Conservation (phyloP, 2,797 vertebrate genomes). For the Euphonia xanthogaster region DNA sequence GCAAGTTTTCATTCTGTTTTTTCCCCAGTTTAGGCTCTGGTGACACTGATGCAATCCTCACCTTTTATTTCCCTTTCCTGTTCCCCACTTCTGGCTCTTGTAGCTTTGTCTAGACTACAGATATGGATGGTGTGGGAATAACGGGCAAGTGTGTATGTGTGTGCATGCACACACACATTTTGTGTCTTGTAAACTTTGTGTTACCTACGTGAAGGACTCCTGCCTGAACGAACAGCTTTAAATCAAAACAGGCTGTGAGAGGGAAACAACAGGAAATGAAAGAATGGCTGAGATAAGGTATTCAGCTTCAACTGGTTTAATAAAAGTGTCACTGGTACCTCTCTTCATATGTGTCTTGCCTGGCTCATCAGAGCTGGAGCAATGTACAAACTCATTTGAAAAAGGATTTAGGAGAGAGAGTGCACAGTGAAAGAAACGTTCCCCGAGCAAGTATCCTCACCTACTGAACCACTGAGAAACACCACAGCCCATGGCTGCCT, state of each 20-base stretch:
- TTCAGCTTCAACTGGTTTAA: not conserved
- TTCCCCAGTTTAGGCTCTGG: constrained; percentile 5
- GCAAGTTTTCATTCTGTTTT: not conserved
- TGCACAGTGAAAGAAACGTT: not conserved
- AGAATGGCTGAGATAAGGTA: constrained; percentile 15
- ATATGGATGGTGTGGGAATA: constrained; percentile 31
- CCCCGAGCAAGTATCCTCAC: not conserved
- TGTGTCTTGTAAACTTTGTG: not conserved
- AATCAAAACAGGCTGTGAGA: constrained; percentile 57
- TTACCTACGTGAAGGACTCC: constrained; percentile 3
- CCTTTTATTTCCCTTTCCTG: constrained; percentile 45
- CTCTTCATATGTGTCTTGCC: not conserved
- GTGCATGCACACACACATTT: not conserved
- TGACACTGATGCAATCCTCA: constrained; percentile 49
- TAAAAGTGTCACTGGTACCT: not conserved
- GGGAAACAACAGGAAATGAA: constrained; percentile 61
- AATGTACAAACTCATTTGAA: not conserved
- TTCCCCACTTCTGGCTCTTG: not conserved
- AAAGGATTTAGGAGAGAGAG: not conserved
- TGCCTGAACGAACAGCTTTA: not conserved
- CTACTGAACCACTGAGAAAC: not conserved
- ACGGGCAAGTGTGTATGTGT: not conserved
- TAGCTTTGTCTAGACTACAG: constrained; percentile 9
- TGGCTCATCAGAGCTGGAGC: not conserved
- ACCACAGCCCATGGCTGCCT: fast-evolving